Conservation (phyloP, 2,113 vertebrate genomes). For the Rostratula benghalensis region DNA sequence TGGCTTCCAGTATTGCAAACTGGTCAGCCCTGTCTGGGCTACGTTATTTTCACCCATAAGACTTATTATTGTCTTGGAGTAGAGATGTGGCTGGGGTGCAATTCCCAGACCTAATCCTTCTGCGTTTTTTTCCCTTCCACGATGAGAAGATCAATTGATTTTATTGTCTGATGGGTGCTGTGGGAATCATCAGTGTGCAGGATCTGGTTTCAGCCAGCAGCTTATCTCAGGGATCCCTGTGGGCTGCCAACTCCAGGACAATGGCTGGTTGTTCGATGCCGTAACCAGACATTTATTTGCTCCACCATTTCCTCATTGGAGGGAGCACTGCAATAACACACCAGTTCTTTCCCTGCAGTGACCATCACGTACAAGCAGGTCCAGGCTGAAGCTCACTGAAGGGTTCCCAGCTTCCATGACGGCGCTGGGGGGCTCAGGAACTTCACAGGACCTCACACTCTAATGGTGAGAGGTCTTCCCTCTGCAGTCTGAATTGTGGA, state of each 20-base stretch:
- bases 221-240: background rate
- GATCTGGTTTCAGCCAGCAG: background rate
- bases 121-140: background rate
- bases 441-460: background rate
- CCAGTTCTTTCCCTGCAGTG: background rate
- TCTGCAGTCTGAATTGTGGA: background rate
- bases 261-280: background rate
- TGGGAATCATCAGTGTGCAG: background rate
- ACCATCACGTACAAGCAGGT: accelerated
- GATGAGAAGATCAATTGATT: background rate
- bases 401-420: accelerated
- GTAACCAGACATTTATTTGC: background rate
- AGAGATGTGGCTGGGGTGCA: background rate
- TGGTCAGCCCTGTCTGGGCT: background rate
- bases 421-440: background rate
- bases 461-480: background rate
- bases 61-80: background rate
- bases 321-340: accelerated
- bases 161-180: background rate
- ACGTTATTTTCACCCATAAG: background rate
- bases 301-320: background rate
- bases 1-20: background rate
- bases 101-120: background rate
- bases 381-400: background rate
- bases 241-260: background rate